Conservation (phyloP, 1,140 invertebrate genomes). For the Spodoptera frugiperda region DNA sequence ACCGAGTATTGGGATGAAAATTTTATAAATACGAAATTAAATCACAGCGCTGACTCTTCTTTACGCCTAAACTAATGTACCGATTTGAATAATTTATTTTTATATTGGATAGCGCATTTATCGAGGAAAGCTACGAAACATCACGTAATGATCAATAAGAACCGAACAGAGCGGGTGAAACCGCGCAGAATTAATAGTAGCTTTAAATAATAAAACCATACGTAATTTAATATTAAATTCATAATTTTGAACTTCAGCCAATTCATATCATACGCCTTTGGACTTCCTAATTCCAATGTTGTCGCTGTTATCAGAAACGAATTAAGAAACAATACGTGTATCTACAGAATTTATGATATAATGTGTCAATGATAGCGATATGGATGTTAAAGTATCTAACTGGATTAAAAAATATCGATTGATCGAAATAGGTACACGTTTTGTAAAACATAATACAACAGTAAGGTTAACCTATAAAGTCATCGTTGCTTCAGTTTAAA, state of each 20-base stretch:
- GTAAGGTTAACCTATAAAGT: background rate
- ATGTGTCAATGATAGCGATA: background rate
- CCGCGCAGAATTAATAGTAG: too few species aligned
- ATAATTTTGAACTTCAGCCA: background rate
- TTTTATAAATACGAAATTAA: too few species aligned
- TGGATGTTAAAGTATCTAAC: background rate
- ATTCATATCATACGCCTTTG: conserved; percentile 5
- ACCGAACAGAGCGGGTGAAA: too few species aligned
- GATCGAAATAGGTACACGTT: background rate
- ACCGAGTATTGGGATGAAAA: too few species aligned
- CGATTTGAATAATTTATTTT: too few species aligned
- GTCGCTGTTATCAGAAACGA: conserved; percentile 1
- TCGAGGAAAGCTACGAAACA: too few species aligned
- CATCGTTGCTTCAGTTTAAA: too few species aligned
- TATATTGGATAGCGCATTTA: too few species aligned
- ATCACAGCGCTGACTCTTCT: too few species aligned
- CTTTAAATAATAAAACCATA: conserved; percentile 1
- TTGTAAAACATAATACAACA: background rate
- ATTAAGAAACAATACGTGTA: background rate
- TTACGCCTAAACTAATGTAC: too few species aligned
- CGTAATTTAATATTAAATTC: background rate
- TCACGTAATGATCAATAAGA: too few species aligned
- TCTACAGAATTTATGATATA: conserved; percentile 8
- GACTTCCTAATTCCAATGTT: conserved; percentile 16
- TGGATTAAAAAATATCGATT: conserved; percentile 8